Evolutionary conservation across 2,113 vertebrate genomes (phyloP).

Genomic region (Antigone vipio): DNA sequence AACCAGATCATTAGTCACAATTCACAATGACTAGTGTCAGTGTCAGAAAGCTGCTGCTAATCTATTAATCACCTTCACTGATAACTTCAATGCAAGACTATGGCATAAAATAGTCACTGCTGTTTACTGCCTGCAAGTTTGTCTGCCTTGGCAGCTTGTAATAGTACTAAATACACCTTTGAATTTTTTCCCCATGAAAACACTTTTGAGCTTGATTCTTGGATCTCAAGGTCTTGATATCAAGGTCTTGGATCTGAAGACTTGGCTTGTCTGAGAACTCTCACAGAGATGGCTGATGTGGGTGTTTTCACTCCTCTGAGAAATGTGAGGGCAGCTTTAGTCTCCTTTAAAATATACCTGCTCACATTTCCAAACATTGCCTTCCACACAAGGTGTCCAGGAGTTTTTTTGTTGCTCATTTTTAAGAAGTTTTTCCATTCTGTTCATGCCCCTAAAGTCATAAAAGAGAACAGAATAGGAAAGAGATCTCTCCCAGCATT

Average conservation of each 20-base stretch:
- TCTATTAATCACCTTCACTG: neutral
- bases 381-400: neutral
- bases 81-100: neutral
- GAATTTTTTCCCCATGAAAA: neutral
- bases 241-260: neutral
- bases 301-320: neutral
- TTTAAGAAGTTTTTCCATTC: neutral
- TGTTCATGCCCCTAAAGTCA: neutral
- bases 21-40: neutral
- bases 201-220: neutral
- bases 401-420: neutral
- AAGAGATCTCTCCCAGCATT: neutral
- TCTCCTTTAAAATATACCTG: neutral
- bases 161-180: neutral
- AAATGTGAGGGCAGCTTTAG: neutral
- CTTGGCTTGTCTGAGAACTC: neutral
- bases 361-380: neutral
- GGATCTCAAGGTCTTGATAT: neutral
- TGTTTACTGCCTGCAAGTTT: neutral
- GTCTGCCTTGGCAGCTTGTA: neutral
- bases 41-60: neutral
- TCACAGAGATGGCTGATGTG: neutral
- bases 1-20: neutral
- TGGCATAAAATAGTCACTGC: neutral
- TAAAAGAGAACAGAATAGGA: neutral